phyloP scores from a whole-genome alignment of 1,140 invertebrate genomes.

The Lerema accius region DNA sequence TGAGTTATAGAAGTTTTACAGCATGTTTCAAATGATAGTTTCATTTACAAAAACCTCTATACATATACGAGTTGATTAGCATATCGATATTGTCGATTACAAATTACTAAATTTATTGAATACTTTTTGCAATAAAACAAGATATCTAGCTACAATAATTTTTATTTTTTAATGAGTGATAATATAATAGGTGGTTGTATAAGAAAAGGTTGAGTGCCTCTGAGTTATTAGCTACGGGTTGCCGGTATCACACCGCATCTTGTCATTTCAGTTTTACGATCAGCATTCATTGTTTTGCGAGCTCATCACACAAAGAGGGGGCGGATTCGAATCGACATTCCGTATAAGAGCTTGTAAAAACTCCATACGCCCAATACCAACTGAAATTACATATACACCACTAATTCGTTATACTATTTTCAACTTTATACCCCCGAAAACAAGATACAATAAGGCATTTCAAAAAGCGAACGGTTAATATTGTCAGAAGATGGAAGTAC shows the following conservation, averaged over 20 bases:
- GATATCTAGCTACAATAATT: too few relatives aligned
- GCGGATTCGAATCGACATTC: constrained; percentile 75
- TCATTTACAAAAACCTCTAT: too few relatives aligned
- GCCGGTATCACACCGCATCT: constrained; percentile 64
- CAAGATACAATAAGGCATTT: constrained; percentile 25
- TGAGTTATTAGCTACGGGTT: constrained; percentile 58
- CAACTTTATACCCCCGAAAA: constrained; percentile 5
- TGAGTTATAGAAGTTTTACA: neutral
- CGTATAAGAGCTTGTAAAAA: constrained; percentile 79
- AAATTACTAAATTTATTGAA: too few relatives aligned
- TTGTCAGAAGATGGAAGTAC: constrained; percentile 53
- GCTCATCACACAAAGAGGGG: constrained; percentile 57
- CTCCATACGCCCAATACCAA: constrained; percentile 55
- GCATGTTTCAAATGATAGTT: too few relatives aligned
- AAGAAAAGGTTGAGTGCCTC: constrained; percentile 19
- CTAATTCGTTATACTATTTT: constrained; percentile 29
- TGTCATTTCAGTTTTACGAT: constrained; percentile 70
- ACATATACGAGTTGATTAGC: too few relatives aligned
- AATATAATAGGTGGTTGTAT: neutral
- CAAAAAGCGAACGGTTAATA: constrained; percentile 16
- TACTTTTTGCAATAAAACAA: too few relatives aligned
- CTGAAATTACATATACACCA: constrained; percentile 17
- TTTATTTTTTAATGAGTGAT: too few relatives aligned
- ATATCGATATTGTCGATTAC: too few relatives aligned
- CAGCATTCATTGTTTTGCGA: constrained; percentile 68